A percentile compares a stretch with the other conserved stretches of the same genome.
Evolutionary conservation across 2,113 vertebrate genomes (phyloP).

Genomic region (Otocyon megalotis): DNA sequence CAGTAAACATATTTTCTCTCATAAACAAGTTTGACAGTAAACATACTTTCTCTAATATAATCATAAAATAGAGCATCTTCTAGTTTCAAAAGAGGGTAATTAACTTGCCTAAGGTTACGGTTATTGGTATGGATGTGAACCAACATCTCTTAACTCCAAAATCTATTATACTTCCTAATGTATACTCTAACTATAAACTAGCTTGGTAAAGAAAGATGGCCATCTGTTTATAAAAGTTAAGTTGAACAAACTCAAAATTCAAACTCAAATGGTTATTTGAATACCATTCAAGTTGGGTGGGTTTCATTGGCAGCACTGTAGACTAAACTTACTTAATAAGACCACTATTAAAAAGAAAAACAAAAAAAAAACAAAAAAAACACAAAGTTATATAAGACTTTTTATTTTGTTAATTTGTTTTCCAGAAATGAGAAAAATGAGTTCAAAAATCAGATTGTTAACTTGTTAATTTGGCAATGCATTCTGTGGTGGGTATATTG

Average conservation of each 20-base stretch:
- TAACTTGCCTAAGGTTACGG: not conserved
- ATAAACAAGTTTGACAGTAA: not conserved
- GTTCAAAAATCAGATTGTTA: not conserved
- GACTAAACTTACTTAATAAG: not conserved
- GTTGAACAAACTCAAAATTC: not conserved
- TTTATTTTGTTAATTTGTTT: constrained; percentile 9
- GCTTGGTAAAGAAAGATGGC: not conserved
- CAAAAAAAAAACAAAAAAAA: not conserved
- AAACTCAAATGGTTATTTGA: not conserved
- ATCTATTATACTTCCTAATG: not conserved
- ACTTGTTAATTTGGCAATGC: not conserved
- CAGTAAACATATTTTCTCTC: not conserved
- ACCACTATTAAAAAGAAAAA: not conserved
- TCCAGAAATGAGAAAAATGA: not conserved
- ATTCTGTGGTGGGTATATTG: not conserved
- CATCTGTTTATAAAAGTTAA: not conserved
- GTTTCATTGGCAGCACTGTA: not conserved
- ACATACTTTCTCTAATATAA: not conserved
- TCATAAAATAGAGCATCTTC: not conserved
- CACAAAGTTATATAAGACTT: not conserved
- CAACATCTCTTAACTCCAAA: not conserved
- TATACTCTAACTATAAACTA: not conserved
- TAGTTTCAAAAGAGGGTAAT: not conserved
- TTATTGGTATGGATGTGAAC: not conserved
- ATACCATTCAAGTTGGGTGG: not conserved